A percentile compares a stretch with the other conserved stretches of the same genome.
Evolutionary conservation across 2,797 vertebrate species (phyloP).

Genomic region (Poeciliopsis gracilis): DNA sequence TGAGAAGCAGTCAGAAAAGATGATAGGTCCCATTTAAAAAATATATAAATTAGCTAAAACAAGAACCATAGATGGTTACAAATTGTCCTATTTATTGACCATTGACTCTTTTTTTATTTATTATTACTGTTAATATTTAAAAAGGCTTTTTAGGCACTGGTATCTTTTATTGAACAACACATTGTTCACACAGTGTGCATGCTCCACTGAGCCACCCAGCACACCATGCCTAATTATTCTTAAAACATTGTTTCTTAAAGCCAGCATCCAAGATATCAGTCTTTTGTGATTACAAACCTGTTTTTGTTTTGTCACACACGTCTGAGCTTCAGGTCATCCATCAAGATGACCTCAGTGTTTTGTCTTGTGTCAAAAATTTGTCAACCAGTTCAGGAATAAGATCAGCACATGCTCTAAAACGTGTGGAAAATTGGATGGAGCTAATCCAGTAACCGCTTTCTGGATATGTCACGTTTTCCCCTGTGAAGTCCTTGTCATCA

Average conservation of each 20-base stretch:
- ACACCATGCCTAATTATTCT: neutral
- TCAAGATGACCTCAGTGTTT: neutral
- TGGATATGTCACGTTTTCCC: neutral
- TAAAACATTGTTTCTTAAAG: neutral
- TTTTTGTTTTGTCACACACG: neutral
- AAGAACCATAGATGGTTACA: neutral
- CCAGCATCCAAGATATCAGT: neutral
- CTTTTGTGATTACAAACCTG: neutral
- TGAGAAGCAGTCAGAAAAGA: neutral
- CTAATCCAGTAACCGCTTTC: neutral
- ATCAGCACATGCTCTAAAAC: neutral
- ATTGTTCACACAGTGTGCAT: no score
- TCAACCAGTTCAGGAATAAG: neutral
- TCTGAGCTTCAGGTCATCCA: conserved; percentile 9
- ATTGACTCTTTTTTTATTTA: no score
- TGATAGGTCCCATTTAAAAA: neutral
- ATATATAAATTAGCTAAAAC: neutral
- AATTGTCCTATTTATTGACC: neutral
- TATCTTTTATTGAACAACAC: no score
- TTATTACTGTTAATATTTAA: no score
- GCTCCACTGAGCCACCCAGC: no score
- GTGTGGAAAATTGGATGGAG: neutral
- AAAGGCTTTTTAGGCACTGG: neutral
- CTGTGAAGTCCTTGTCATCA: neutral
- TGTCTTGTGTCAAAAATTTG: neutral